A percentile compares a stretch with the other conserved stretches of the same genome.
Conservation (phyloP, 1,140 invertebrate genomes). For the Pachypeltis micranthus region DNA sequence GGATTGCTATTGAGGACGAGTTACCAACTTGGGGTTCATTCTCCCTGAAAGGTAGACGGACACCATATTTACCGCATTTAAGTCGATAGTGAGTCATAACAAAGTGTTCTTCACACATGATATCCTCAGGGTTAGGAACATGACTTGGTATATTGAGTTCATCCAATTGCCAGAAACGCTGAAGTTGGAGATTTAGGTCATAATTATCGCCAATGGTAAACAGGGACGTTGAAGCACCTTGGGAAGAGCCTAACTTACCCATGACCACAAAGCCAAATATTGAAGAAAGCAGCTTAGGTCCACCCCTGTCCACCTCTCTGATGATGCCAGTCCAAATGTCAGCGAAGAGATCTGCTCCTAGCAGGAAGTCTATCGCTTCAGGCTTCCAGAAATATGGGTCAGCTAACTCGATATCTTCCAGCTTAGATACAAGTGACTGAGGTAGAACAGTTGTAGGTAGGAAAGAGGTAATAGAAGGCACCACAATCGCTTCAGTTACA, state of each 20-base stretch:
- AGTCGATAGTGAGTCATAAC: neutral
- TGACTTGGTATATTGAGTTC: neutral
- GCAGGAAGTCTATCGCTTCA: neutral
- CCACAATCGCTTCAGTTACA: neutral
- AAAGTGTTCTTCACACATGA: neutral
- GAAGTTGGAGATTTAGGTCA: neutral
- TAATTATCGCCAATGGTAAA: neutral
- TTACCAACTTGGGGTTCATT: neutral
- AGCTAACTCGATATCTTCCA: neutral
- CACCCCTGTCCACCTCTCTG: neutral
- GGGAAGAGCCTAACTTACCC: neutral
- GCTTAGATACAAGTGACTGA: neutral
- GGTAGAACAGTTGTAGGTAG: neutral
- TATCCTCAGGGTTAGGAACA: neutral
- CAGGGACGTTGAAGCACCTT: neutral
- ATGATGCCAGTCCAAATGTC: neutral
- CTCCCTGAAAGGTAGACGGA: neutral
- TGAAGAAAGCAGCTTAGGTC: neutral
- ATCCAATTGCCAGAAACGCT: neutral
- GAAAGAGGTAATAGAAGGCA: conserved; percentile 24
- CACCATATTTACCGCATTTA: neutral
- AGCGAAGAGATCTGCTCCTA: neutral
- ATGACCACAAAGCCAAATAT: neutral
- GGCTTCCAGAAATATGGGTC: neutral
- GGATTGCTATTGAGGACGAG: neutral